These are phyloP conservation scores for Cacatua alba DNA, from an alignment of 2,113 vertebrate genomes.

Conservation along the genomic window DNA sequence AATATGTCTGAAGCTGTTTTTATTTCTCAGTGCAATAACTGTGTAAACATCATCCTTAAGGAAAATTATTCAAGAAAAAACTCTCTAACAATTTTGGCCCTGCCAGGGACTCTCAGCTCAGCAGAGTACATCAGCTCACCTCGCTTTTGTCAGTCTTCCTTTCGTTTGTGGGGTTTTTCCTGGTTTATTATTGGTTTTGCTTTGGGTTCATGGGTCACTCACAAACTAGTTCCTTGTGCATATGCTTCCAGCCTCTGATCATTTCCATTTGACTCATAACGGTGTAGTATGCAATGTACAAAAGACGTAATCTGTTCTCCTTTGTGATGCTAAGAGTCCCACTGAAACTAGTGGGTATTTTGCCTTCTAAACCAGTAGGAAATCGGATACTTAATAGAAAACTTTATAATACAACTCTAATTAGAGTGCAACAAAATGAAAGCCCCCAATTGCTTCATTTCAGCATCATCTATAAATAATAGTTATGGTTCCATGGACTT, in stretches of 20 bases:
- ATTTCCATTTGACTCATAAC: background rate
- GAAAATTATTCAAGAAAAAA: background rate
- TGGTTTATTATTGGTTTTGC: background rate
- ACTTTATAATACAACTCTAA: slow-evolving; percentile 34
- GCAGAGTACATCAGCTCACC: background rate
- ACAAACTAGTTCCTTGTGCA: background rate
- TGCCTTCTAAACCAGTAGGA: slow-evolving; percentile 16
- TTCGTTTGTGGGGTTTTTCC: background rate
- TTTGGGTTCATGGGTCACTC: background rate
- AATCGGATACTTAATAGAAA: slow-evolving; percentile 38
- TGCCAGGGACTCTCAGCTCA: background rate
- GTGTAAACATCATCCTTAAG: background rate
- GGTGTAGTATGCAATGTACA: background rate
- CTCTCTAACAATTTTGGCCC: background rate
- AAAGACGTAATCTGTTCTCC: background rate
- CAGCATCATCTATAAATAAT: background rate
- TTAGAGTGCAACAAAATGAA: slow-evolving; percentile 36
- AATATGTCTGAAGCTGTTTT: background rate
- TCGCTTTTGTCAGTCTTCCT: background rate
- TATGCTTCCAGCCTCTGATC: background rate
- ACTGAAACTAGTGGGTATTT: background rate
- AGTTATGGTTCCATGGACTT: background rate
- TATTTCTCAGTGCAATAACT: background rate
- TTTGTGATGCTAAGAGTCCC: background rate
- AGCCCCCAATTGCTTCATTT: slow-evolving; percentile 15